Evolutionary conservation across 2,113 vertebrate genomes (phyloP).

Genomic region (Epinephelus cyanopodus): DNA sequence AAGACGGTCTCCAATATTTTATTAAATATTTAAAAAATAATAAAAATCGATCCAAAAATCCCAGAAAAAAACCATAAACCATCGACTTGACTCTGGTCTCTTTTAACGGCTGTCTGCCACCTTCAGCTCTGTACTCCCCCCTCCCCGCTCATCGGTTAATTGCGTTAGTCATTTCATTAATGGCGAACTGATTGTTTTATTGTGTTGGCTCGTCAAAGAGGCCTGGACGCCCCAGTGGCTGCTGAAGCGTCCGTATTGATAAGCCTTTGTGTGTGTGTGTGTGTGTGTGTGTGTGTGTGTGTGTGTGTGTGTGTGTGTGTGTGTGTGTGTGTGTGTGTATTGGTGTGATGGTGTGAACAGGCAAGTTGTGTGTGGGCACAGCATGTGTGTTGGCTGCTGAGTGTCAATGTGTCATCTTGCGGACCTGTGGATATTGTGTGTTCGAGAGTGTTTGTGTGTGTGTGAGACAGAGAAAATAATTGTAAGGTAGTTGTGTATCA

Average conservation of each 20-base stretch:
- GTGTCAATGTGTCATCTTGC: conserved; percentile 6
- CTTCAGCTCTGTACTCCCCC: conserved; percentile 1
- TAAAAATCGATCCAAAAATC: conserved; percentile 30
- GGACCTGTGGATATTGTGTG: conserved; percentile 38
- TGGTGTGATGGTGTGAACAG: not conserved
- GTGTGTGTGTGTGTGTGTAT: not conserved
- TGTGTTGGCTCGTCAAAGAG: conserved; percentile 79
- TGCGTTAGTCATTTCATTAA: conserved; percentile 82
- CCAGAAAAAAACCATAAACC: conserved; percentile 18
- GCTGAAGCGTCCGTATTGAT: conserved; percentile 80
- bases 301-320: too few relatives aligned
- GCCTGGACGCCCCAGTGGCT: conserved; percentile 76
- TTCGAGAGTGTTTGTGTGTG: conserved; percentile 22
- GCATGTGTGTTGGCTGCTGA: conserved; percentile 9
- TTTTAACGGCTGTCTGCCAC: conserved; percentile 9
- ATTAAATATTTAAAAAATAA: not conserved
- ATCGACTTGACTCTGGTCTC: not conserved
- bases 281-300: conserved; percentile 41
- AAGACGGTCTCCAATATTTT: not conserved
- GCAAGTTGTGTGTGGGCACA: conserved; percentile 22
- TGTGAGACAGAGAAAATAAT: not conserved
- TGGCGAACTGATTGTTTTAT: conserved; percentile 83
- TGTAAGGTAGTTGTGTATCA: not conserved
- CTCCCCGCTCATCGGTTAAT: conserved; percentile 68
- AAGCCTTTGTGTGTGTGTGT: conserved; percentile 70